Conservation (phyloP, 2,797 vertebrate genomes). For the Sandelia bainsii region DNA sequence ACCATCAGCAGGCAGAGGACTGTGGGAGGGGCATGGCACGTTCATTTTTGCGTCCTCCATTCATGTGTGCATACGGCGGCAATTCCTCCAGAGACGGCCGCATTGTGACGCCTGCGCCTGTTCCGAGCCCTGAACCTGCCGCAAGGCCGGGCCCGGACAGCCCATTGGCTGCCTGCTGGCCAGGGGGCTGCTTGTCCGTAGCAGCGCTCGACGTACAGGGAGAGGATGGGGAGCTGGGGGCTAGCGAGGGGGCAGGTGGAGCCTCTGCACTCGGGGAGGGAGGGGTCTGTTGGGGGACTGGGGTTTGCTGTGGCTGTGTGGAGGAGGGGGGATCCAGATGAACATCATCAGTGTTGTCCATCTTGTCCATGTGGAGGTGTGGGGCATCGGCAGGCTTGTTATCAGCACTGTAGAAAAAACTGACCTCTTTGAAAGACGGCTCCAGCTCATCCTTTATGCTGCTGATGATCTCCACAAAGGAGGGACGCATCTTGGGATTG, state of each 20-base stretch:
- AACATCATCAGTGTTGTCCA: conserved; percentile 89
- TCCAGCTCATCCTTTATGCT: conserved; percentile 96
- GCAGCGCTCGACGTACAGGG: conserved; percentile 68
- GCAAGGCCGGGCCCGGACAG: conserved; percentile 62
- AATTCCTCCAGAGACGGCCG: conserved; percentile 91
- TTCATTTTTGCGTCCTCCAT: conserved; percentile 95
- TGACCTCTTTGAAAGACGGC: conserved; percentile 90
- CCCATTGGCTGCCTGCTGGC: conserved; percentile 90
- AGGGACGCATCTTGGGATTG: conserved; percentile 96
- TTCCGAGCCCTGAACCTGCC: conserved; percentile 29
- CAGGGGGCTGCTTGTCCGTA: conserved; percentile 87
- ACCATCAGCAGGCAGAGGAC: conserved; percentile 95
- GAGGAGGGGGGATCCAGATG: conserved; percentile 67
- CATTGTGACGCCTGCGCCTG: conserved; percentile 75
- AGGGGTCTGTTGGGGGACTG: conserved; percentile 70
- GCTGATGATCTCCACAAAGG: conserved; percentile 96
- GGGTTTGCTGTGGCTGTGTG: conserved; percentile 68
- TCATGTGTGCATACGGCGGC: conserved; percentile 97
- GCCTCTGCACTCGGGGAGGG: conserved; percentile 85
- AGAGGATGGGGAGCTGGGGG: conserved; percentile 67
- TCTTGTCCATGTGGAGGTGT: conserved; percentile 90
- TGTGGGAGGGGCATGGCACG: conserved; percentile 94
- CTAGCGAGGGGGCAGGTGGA: conserved; percentile 69
- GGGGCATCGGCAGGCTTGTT: conserved; percentile 91
- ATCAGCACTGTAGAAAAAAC: conserved; percentile 97